Evolutionary conservation across 1,140 invertebrate genomes (phyloP), one percentile per base, ranked within the genome.

Genomic region (Drosophila arawakana): DNA sequence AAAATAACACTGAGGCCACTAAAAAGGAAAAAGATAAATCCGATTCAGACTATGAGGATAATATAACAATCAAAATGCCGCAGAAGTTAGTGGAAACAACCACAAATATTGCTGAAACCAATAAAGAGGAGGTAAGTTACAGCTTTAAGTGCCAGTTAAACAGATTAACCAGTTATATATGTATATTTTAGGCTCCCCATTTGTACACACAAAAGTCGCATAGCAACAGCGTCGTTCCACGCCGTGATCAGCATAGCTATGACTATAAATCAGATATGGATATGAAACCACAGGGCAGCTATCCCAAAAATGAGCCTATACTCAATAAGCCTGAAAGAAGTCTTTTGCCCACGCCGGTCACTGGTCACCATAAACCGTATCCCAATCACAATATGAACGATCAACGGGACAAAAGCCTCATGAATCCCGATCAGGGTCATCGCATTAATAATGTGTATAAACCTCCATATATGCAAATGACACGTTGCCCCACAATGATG

Each of bases 21-120:
- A 69, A 79, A 50, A 86, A 88, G 46, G 83, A 89, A 15, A 88
- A 85, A 7, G 83, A 85, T 46, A 81, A 91, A 80, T 92, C 91
- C 37, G 94, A 94, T 72, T 94, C 94, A 11, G 94, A 94, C 70
- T 94, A 92, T 46, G 94, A 94, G 66, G 94, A 94, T 91, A 94
- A 94, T 88, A 94, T 94, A 76, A 94, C 93, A 21, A 93, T 94
- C 46, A 94, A 92, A 75, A 93, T 94, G 91, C 93, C 94, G 4
- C 63, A 78, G 44, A 67, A 76, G 21, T 2, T 58, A n/a, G 13
- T 61, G 15, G 80, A 84, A 13, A 34, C 55, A 0, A 41, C 63
- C 2, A 21, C 41, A 46, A 49, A 44, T 9, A 11, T 44, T 25
- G n/a, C 59, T 11, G 76, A 59, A n/a, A 61, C 39, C n/a, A 52